A percentile compares a stretch with the other conserved stretches of the same genome.
Conservation (phyloP, 2,888 invertebrate genomes). For the Byasa hedistus region DNA sequence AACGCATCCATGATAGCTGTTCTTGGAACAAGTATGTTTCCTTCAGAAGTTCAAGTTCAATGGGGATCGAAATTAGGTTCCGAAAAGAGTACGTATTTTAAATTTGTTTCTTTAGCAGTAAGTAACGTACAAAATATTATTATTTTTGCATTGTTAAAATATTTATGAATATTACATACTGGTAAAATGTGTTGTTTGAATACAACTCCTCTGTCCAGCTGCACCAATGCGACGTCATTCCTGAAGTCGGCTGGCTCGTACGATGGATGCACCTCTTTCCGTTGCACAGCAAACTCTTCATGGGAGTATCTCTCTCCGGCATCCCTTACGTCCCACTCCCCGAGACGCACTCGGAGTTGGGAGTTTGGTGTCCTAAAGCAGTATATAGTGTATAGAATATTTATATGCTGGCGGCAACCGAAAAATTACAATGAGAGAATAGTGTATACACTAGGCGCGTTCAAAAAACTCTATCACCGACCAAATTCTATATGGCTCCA, state of each 20-base stretch:
- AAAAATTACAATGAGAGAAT: too few relatives aligned
- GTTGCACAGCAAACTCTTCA: slow-evolving; percentile 92
- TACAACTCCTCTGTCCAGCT: slow-evolving; percentile 88
- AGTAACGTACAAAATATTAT: neutral
- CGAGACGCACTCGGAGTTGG: slow-evolving; percentile 92
- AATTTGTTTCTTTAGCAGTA: neutral
- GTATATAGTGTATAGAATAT: neutral
- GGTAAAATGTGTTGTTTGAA: slow-evolving; percentile 96
- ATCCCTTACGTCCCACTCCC: slow-evolving; percentile 95
- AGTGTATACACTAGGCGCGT: too few relatives aligned
- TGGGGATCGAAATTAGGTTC: too few relatives aligned
- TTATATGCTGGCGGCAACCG: too few relatives aligned
- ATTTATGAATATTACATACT: slow-evolving; percentile 56
- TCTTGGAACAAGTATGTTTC: too few relatives aligned
- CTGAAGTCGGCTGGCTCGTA: slow-evolving; percentile 95
- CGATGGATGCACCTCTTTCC: slow-evolving; percentile 94
- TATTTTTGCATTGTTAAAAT: neutral
- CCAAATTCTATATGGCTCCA: too few relatives aligned
- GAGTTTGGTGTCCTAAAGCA: slow-evolving; percentile 88
- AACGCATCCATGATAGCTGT: too few relatives aligned
- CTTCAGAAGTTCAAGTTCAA: too few relatives aligned
- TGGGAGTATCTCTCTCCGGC: slow-evolving; percentile 90
- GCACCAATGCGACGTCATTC: slow-evolving; percentile 92
- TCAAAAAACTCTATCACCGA: too few relatives aligned
- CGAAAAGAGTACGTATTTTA: neutral